Evolutionary conservation across 1,140 invertebrate species (phyloP).

Genomic region (Chelonus insularis): DNA sequence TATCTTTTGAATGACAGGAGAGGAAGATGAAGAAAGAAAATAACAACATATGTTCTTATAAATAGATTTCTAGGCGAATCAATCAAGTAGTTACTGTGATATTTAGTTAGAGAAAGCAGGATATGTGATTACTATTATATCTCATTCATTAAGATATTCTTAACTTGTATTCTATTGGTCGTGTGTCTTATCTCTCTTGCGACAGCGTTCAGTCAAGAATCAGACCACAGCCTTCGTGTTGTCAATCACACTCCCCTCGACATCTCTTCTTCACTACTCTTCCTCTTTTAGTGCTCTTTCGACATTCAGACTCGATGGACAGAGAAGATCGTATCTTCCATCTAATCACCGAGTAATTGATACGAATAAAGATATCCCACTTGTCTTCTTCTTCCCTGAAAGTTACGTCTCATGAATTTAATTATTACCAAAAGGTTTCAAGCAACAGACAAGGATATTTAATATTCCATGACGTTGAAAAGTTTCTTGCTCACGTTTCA

Average conservation of each 20-base stretch:
- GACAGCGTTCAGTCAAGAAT: constrained; percentile 60
- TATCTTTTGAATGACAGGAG: neutral
- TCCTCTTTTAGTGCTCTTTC: constrained; percentile 16
- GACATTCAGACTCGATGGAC: constrained; percentile 15
- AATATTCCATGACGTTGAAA: constrained; percentile 3
- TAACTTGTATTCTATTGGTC: neutral
- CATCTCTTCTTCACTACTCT: constrained; percentile 32
- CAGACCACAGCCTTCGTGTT: constrained; percentile 46
- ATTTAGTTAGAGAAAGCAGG: constrained; percentile 6
- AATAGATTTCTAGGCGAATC: constrained; percentile 35
- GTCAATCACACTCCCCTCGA: constrained; percentile 53
- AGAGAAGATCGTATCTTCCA: constrained; percentile 51
- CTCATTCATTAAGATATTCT: constrained; percentile 56
- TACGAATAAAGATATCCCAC: constrained; percentile 59
- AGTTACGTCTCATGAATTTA: neutral
- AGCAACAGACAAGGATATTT: constrained; percentile 1
- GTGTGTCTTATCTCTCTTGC: constrained; percentile 53
- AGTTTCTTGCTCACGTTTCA: neutral
- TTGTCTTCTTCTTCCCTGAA: constrained; percentile 23
- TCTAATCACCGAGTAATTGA: constrained; percentile 63
- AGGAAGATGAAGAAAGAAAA: constrained; percentile 1
- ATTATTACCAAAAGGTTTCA: neutral
- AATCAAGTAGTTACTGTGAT: constrained; percentile 37
- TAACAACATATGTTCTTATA: constrained; percentile 33
- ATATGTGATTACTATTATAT: neutral